These are phyloP conservation scores for Tachysurus fulvidraco DNA, from an alignment of 2,113 vertebrate species.

Conservation along the genomic window DNA sequence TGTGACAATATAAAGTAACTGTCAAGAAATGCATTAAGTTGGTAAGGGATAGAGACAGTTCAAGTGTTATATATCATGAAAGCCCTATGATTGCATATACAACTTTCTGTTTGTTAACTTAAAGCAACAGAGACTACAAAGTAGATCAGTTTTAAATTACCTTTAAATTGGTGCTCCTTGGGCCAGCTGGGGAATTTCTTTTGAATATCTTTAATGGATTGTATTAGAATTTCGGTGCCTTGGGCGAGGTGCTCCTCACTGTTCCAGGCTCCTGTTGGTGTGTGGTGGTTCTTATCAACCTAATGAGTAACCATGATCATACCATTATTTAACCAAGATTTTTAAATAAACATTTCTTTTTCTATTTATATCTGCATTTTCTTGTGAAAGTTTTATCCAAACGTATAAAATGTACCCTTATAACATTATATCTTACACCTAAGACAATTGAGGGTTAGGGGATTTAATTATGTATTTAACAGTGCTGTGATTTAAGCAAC, in stretches of 20 bases:
- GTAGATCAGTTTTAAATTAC: conserved; percentile 49
- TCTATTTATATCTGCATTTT: neutral
- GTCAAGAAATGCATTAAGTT: too few species aligned
- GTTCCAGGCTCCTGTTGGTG: conserved; percentile 66
- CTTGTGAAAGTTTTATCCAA: neutral
- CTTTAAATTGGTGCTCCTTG: conserved; percentile 72
- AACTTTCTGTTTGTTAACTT: neutral
- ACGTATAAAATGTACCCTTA: neutral
- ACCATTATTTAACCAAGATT: neutral
- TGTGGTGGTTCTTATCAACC: conserved; percentile 11
- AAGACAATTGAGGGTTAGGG: neutral
- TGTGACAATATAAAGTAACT: neutral
- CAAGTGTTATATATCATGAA: neutral
- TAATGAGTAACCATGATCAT: neutral
- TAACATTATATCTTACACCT: neutral
- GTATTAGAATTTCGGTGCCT: conserved; percentile 67
- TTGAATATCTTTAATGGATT: conserved; percentile 57
- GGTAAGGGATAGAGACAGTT: neutral
- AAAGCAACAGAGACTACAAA: neutral
- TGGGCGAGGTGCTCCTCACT: conserved; percentile 72
- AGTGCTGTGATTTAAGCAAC: neutral
- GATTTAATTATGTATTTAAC: neutral
- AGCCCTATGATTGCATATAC: neutral
- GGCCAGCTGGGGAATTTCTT: conserved; percentile 71
- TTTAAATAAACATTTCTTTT: neutral